Evolutionary conservation across 2,888 invertebrate genomes (phyloP), one percentile per base, ranked within the genome.

Genomic region (Gasteruption jaculator): DNA sequence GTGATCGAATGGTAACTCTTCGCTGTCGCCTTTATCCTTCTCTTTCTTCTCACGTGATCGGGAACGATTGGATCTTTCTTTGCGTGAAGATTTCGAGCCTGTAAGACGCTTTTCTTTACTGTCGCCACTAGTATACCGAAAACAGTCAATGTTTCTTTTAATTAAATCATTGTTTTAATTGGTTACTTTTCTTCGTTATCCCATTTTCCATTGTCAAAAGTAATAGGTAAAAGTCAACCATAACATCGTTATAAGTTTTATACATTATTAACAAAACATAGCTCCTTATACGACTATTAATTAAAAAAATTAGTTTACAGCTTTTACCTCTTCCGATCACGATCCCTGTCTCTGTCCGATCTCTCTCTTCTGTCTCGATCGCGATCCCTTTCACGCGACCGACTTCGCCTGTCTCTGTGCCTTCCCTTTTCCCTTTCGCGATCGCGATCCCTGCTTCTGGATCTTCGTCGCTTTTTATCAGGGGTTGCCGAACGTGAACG

Each of bases 1-100:
- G 16, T 82, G 82, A 59, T 86, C 84, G 71, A 86, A 87, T 19
- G 83, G 80, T 47, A 79, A 70, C 33, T 78, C 77, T 19, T 69
- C 62, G 43, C 56, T 62, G 33, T 74, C 70, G 40, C 76, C 75
- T 48, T 80, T 81, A 29, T 74, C 73, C 62, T 82, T 83, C 18
- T 73, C 63, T 50, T 74, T 71, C 48, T 79, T 76, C 19, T 80
- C 80, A 36, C 78, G 75, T 5, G 80, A 80, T 50, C 78, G 74
- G 0, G 79, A 78, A 48, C 76, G 72, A 38, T 73, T 74, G 20
- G 70, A 64, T 27, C 67, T 56, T 29, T 71, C 71, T 57, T 69
- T 72, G 31, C 79, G 73, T 15, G 77, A 80, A 34, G 79, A 79
- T 60, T 80, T 81, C 45, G 76, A 77, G 26, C 78, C 73, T 27